Percentiles rank a stretch among this genome's conserved stretches.
Conservation (phyloP, 2,797 vertebrate genomes). For the Erethizon dorsatum region DNA sequence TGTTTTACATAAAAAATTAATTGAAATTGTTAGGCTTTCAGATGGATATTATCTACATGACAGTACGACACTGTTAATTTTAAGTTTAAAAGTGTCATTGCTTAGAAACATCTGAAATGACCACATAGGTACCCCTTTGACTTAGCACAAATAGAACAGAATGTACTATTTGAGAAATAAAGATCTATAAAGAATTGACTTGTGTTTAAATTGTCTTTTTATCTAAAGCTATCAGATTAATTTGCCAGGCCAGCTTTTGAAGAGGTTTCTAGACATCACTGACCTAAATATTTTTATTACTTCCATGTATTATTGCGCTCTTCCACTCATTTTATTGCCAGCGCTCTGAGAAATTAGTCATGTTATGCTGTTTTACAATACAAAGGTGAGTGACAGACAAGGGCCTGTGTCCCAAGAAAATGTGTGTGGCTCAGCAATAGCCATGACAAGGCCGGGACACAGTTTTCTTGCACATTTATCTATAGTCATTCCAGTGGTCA, state of each 20-base stretch:
- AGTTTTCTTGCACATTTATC: background rate
- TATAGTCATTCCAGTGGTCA: background rate
- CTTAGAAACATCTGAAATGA: conserved; percentile 2
- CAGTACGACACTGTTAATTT: background rate
- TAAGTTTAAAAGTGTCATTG: conserved; percentile 51
- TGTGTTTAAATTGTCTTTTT: conserved; percentile 29
- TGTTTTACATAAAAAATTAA: conserved; percentile 27
- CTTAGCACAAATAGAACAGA: conserved; percentile 35
- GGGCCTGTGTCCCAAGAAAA: background rate
- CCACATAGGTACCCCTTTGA: background rate
- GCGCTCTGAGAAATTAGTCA: background rate
- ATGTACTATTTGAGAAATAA: background rate
- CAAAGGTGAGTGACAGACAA: background rate
- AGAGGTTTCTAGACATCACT: conserved; percentile 18
- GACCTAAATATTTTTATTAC: background rate
- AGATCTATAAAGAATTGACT: background rate
- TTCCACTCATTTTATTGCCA: conserved; percentile 11
- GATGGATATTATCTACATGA: background rate
- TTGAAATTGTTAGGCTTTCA: background rate
- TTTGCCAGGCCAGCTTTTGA: background rate
- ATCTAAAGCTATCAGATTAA: background rate
- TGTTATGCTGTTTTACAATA: background rate
- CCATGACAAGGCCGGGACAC: background rate
- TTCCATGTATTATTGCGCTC: background rate
- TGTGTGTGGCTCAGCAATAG: background rate